Percentiles rank a stretch among this genome's conserved stretches.
These are phyloP conservation scores for Trilocha varians DNA, from an alignment of 2,888 invertebrate genomes.

Conservation along the genomic window DNA sequence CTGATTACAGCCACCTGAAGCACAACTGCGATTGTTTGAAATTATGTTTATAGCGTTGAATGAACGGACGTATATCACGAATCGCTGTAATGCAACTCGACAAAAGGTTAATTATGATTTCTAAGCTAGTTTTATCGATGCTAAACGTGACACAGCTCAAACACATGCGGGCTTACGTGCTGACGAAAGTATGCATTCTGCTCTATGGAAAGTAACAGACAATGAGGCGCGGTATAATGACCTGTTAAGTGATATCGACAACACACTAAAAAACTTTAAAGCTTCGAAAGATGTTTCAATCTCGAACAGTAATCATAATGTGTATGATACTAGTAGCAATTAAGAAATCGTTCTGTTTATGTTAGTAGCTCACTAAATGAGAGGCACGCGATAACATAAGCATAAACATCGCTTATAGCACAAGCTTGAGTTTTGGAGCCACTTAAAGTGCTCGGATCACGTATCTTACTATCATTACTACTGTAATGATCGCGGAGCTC, in stretches of 20 bases:
- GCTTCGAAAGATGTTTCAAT: not conserved
- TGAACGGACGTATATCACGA: slow-evolving; percentile 26
- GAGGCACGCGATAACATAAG: slow-evolving; percentile 41
- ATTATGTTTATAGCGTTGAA: slow-evolving; percentile 16
- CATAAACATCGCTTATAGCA: slow-evolving; percentile 30
- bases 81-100: slow-evolving; percentile 34
- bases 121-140: slow-evolving; percentile 1
- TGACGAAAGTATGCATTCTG: not conserved
- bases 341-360: slow-evolving; percentile 32
- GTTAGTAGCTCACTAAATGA: slow-evolving; percentile 34
- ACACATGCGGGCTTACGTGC: slow-evolving; percentile 9
- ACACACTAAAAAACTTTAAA: not conserved
- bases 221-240: slow-evolving; percentile 29
- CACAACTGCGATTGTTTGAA: slow-evolving; percentile 35
- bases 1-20: slow-evolving; percentile 46
- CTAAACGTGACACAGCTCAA: slow-evolving; percentile 26
- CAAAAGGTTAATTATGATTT: slow-evolving; percentile 17
- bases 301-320: slow-evolving; percentile 8
- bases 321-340: slow-evolving; percentile 25
- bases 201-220: slow-evolving; percentile 29
- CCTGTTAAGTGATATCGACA: slow-evolving; percentile 15
- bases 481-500: slow-evolving; percentile 8
- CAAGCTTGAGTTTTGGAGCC: slow-evolving; percentile 18
- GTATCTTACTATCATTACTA: slow-evolving; percentile 5
- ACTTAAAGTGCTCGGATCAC: slow-evolving; percentile 16